phyloP scores from a whole-genome alignment of 2,888 invertebrate genomes.

The Drosophila percnosoma region DNA sequence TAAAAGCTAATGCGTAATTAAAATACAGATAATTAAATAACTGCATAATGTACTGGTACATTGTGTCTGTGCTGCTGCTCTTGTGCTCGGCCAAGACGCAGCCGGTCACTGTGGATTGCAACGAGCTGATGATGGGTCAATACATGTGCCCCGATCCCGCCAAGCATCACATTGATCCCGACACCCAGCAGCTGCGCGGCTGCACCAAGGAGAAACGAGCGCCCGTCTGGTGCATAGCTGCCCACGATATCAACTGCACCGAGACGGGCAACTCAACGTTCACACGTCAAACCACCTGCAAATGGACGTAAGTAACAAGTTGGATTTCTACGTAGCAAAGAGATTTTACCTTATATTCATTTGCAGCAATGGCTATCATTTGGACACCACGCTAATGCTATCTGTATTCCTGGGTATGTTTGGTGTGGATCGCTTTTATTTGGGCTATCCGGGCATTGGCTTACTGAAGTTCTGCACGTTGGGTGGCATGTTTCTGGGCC shows the following conservation, averaged over 20 bases:
- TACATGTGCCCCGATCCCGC: conserved; percentile 93
- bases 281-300: conserved; percentile 92
- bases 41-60: conserved; percentile 50
- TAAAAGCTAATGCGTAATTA: conserved; percentile 4
- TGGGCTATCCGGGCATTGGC: conserved; percentile 99
- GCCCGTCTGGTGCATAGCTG: conserved; percentile 91
- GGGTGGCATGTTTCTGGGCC: conserved; percentile 98
- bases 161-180: conserved; percentile 91
- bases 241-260: conserved; percentile 92
- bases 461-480: conserved; percentile 97
- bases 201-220: conserved; percentile 86
- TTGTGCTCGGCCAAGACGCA: conserved; percentile 41
- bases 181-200: conserved; percentile 94
- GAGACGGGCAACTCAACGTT: conserved; percentile 93
- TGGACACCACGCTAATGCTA: conserved; percentile 95
- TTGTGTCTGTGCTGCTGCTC: conserved; percentile 46
- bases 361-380: conserved; percentile 95
- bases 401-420: conserved; percentile 99
- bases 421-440: conserved; percentile 97
- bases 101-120: conserved; percentile 87
- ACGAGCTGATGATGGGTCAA: conserved; percentile 90
- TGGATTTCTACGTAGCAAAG: neutral
- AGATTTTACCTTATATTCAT: too few species aligned
- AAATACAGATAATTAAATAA: conserved; percentile 6
- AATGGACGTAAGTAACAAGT: conserved; percentile 94